phyloP scores from a whole-genome alignment of 2,888 invertebrate species.

The Drosophila longiperda region DNA sequence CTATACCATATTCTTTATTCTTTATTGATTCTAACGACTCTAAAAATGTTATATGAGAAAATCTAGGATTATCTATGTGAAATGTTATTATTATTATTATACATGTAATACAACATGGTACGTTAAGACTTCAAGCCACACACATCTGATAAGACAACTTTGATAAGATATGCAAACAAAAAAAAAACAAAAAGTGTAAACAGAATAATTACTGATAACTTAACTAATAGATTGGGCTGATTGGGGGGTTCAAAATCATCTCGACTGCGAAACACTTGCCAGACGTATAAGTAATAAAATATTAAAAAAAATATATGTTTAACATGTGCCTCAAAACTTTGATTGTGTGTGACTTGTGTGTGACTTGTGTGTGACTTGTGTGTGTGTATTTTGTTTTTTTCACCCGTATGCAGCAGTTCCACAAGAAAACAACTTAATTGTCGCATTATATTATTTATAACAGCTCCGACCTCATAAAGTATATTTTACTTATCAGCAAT shows the following conservation, averaged over 20 bases:
- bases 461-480: neutral
- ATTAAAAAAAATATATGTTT: slow-evolving; percentile 32
- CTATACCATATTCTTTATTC: neutral
- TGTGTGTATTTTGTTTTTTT: slow-evolving; percentile 13
- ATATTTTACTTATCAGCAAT: neutral
- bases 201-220: slow-evolving; percentile 56
- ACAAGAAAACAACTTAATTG: slow-evolving; percentile 37
- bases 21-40: neutral
- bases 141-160: neutral
- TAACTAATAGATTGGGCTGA: slow-evolving; percentile 33
- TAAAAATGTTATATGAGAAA: neutral
- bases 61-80: neutral
- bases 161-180: neutral
- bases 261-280: neutral
- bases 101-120: neutral
- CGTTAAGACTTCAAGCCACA: neutral
- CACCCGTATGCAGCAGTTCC: slow-evolving; percentile 30
- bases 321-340: slow-evolving; percentile 39
- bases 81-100: no score
- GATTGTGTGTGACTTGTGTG: neutral
- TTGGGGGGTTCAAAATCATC: slow-evolving; percentile 25
- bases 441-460: slow-evolving; percentile 22
- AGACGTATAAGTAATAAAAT: slow-evolving; percentile 2
- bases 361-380: neutral
- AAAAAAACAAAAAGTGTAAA: slow-evolving; percentile 11